A percentile compares a stretch with the other conserved stretches of the same genome.
Evolutionary conservation across 2,888 invertebrate species (phyloP).

Genomic region (Pseudococcus longispinus): DNA sequence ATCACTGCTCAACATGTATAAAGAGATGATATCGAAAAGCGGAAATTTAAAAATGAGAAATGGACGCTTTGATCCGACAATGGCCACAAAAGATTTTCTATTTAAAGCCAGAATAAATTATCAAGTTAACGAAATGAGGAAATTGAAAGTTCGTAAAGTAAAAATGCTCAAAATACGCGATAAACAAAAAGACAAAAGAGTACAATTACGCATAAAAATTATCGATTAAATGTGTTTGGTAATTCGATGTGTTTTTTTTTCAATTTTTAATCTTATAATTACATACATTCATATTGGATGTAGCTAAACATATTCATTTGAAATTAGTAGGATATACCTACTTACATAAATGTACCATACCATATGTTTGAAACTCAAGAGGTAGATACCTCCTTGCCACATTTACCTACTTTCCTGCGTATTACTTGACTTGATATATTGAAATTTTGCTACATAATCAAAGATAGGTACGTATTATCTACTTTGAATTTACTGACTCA

Average conservation of each 20-base stretch:
- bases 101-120: background rate
- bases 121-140: background rate
- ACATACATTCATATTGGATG: no score
- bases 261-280: no score
- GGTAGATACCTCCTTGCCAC: no score
- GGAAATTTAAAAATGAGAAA: background rate
- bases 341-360: no score
- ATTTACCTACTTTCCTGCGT: background rate
- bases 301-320: no score
- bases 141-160: background rate
- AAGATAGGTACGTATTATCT: background rate
- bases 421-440: no score
- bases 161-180: background rate
- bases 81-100: background rate
- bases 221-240: background rate
- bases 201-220: background rate
- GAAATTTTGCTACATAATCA: background rate
- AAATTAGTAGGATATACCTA: no score
- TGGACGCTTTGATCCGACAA: background rate
- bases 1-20: background rate
- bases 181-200: background rate
- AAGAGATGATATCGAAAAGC: background rate
- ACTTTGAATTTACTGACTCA: background rate
- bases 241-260: background rate
- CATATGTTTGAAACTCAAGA: no score